Evolutionary conservation across 2,113 vertebrate species (phyloP).

Genomic region (Theristicus caerulescens): DNA sequence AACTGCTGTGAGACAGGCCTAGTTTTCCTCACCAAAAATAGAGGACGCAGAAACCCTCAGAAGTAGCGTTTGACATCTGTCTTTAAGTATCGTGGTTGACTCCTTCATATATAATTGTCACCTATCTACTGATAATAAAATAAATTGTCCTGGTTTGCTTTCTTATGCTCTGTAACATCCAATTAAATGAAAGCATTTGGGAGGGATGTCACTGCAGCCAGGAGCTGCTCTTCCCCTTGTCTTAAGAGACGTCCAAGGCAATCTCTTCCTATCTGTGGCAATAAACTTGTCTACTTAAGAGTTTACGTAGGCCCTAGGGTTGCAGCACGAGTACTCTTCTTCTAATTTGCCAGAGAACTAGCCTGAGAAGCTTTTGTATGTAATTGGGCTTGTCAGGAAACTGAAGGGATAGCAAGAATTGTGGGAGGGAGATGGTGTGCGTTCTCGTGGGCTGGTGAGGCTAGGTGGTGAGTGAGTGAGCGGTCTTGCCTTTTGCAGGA

Average conservation of each 20-base stretch:
- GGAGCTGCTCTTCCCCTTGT: background rate
- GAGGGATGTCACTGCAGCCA: background rate
- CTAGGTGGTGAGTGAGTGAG: no score
- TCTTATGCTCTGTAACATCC: background rate
- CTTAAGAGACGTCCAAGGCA: background rate
- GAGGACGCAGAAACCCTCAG: background rate
- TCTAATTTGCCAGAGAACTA: background rate
- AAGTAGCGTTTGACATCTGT: background rate
- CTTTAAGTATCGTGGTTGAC: background rate
- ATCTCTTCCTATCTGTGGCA: background rate
- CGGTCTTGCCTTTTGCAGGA: background rate
- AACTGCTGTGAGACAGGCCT: background rate
- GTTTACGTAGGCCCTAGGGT: fast-evolving
- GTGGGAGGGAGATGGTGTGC: background rate
- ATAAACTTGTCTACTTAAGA: fast-evolving
- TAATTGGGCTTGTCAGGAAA: background rate
- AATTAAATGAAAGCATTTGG: background rate
- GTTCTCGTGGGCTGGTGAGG: background rate
- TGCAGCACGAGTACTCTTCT: fast-evolving
- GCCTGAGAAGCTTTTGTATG: background rate
- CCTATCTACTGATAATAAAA: background rate
- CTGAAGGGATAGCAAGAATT: background rate
- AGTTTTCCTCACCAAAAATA: background rate
- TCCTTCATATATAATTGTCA: background rate
- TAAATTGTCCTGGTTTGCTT: background rate